Percentiles rank a stretch among this genome's conserved stretches.
Evolutionary conservation across 2,797 vertebrate species (phyloP).

Genomic region (Scyliorhinus canicula): DNA sequence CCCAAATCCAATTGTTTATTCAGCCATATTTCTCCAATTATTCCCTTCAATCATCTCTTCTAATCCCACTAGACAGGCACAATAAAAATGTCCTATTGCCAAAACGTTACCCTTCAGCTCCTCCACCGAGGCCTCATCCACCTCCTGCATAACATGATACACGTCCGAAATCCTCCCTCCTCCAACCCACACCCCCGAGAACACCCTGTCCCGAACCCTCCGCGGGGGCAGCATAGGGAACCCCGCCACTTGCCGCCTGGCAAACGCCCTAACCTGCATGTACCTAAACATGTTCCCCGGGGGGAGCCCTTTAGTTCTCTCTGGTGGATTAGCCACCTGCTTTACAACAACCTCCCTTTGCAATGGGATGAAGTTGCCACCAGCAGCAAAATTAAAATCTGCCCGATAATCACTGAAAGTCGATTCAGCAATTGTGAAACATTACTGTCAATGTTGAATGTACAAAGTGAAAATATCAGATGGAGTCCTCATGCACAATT

Average conservation of each 20-base stretch:
- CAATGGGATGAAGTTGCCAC: background rate
- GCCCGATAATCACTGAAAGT: background rate
- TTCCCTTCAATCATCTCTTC: background rate
- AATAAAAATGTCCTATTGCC: background rate
- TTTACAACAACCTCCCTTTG: background rate
- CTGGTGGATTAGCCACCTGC: background rate
- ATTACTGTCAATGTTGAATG: background rate
- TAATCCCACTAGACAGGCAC: background rate
- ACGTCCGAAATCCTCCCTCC: too few relatives aligned
- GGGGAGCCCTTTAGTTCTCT: too few relatives aligned
- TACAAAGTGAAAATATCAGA: background rate
- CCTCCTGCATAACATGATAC: too few relatives aligned
- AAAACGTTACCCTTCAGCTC: too few relatives aligned
- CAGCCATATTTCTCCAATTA: background rate
- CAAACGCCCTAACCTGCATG: too few relatives aligned
- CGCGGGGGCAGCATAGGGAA: too few relatives aligned
- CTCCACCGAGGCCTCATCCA: too few relatives aligned
- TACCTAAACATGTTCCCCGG: too few relatives aligned
- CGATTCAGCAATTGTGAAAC: background rate
- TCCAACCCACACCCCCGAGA: too few relatives aligned
- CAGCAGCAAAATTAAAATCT: background rate
- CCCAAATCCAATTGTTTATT: background rate
- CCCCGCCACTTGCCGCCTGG: too few relatives aligned
- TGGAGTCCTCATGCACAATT: background rate
- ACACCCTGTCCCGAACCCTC: too few relatives aligned